These are phyloP conservation scores for Sternotherus odoratus DNA, from an alignment of 2,797 vertebrate species.

Conservation along the genomic window DNA sequence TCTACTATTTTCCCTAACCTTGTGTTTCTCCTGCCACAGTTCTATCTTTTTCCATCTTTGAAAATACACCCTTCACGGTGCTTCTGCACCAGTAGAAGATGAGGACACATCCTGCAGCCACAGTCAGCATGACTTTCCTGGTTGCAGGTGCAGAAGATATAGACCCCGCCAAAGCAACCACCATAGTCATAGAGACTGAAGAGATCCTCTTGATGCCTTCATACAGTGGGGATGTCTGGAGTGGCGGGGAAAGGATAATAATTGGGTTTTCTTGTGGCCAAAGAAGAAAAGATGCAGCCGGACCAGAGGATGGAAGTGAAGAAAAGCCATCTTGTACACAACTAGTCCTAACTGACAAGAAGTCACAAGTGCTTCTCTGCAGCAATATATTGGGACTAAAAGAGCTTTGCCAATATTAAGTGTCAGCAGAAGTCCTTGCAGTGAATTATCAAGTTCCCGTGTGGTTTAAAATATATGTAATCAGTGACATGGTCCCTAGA, in stretches of 20 bases:
- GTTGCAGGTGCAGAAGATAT: neutral
- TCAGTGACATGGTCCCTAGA: neutral
- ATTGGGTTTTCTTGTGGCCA: neutral
- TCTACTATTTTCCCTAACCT: neutral
- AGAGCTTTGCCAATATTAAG: neutral
- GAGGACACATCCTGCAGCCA: accelerated
- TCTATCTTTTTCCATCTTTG: neutral
- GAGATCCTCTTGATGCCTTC: neutral
- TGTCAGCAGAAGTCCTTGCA: neutral
- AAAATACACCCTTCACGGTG: neutral
- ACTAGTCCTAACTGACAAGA: neutral
- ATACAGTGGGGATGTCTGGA: neutral
- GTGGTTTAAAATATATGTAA: neutral
- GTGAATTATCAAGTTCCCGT: neutral
- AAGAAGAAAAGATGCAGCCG: neutral
- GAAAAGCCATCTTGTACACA: neutral
- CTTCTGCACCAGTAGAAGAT: neutral
- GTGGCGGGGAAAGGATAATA: neutral
- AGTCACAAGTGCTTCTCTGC: neutral
- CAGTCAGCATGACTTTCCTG: neutral
- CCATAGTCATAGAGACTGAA: neutral
- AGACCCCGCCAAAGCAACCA: neutral
- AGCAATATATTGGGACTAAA: neutral
- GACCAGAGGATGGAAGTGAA: neutral
- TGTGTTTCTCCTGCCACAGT: neutral